Conservation (phyloP, 2,797 vertebrate species). For the Urocyon cinereoargenteus region DNA sequence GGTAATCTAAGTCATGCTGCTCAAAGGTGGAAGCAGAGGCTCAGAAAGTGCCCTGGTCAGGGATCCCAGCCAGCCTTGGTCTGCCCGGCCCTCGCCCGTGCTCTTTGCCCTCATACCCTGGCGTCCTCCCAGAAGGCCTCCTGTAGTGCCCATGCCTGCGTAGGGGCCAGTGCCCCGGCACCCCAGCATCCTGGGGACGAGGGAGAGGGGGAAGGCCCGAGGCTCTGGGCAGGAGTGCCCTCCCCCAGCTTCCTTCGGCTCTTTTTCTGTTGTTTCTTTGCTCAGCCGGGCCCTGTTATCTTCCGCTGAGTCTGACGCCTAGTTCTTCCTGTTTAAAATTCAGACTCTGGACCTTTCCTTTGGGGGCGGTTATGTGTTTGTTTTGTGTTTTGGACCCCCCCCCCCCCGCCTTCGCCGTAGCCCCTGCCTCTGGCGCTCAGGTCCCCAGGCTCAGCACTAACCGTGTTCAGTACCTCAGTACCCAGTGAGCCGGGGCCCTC, state of each 20-base stretch:
- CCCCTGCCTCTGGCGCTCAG: slow-evolving; percentile 30
- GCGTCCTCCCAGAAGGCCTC: not conserved
- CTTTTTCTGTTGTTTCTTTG: slow-evolving; percentile 93
- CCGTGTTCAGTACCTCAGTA: not conserved
- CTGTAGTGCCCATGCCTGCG: fast-evolving
- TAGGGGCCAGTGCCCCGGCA: slow-evolving; percentile 85
- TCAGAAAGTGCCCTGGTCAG: not conserved
- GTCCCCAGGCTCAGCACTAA: not conserved
- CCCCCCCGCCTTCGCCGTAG: not conserved
- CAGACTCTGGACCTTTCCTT: slow-evolving; percentile 87
- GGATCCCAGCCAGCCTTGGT: not conserved
- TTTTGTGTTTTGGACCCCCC: slow-evolving; percentile 75
- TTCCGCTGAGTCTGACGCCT: slow-evolving; percentile 95
- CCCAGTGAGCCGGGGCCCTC: not conserved
- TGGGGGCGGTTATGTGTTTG: slow-evolving; percentile 82
- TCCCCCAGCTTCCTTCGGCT: slow-evolving; percentile 78
- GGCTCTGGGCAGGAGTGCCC: slow-evolving; percentile 88
- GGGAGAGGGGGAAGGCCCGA: not conserved
- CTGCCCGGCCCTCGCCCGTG: not conserved
- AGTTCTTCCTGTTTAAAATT: slow-evolving; percentile 99
- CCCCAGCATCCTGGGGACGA: slow-evolving; percentile 83
- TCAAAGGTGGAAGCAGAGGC: not conserved
- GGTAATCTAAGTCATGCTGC: not conserved
- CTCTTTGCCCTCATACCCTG: not conserved
- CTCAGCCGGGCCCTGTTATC: slow-evolving; percentile 92